Conservation (phyloP, 2,113 vertebrate genomes). For the Aplodontia rufa region DNA sequence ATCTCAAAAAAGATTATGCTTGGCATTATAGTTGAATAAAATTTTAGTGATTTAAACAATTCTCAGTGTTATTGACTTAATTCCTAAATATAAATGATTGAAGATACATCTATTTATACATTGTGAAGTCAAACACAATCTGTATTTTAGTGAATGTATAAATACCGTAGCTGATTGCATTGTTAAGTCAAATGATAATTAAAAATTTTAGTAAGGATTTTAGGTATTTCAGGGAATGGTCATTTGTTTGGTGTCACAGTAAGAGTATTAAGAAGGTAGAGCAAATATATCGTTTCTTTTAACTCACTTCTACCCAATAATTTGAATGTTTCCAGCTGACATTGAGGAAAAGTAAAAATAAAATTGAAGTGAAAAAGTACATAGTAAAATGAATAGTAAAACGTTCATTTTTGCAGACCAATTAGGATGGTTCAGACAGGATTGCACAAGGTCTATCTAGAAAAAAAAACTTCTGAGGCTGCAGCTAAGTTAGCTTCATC, state of each 20-base stretch:
- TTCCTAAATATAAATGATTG: background rate
- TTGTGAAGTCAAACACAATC: no score
- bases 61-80: background rate
- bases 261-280: background rate
- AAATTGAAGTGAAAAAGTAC: background rate
- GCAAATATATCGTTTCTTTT: background rate
- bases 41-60: background rate
- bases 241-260: background rate
- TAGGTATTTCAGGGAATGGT: background rate
- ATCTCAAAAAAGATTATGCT: background rate
- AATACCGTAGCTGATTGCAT: background rate
- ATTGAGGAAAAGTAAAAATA: background rate
- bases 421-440: background rate
- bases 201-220: background rate
- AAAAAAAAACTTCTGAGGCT: background rate
- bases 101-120: background rate
- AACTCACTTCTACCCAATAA: background rate
- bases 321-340: background rate
- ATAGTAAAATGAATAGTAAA: no score
- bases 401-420: background rate
- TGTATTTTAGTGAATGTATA: background rate
- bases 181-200: background rate
- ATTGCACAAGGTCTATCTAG: background rate
- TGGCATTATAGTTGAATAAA: background rate
- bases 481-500: no score